Base-by-base conservation (phyloP, 2,888 invertebrate genomes). In the Napeogenes sylphis region DNA sequence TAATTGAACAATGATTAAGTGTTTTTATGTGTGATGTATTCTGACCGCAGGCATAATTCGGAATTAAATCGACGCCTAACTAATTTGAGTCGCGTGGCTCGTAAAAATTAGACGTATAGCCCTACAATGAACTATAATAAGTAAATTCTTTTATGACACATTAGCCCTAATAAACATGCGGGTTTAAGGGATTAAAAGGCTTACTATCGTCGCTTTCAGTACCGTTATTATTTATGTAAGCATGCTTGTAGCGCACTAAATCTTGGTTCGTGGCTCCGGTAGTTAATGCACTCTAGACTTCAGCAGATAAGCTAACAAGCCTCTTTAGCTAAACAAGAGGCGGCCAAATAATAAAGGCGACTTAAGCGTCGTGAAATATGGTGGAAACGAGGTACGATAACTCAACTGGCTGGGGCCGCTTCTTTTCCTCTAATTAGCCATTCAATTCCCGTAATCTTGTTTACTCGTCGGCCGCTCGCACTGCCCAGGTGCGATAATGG, bases 401-500 rank as follows among this genome's bases (percentile, higher is more conserved):
- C 81, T 88, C 82, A 87, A 85, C 75, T 73, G 69, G 79, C 76
- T 79, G 77, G 77, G 80, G 79, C 78, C 80, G 85, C 85, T 88
- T 89, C 87, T 90, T 90, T 90, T 90, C 81, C 87, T 83, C 87
- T 90, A 89, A 90, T 90, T 90, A 90, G 90, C 85, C 87, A 90
- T 90, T 90, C 90, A 87, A 88, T 90, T 87, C 89, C 85, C 90
- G 90, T 90, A 90, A 89, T 90, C 87, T 90, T 90, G 90, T 90
- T 90, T 88, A 87, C 89, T 86, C 85, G 88, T 78, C 81, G 85
- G 78, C 77, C 79, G 81, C 80, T 78, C 79, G 77, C 78, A 83
- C 87, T 86, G 88, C 83, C 87, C 90, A 90, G 90, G 90, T 90
- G 90, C 87, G 90, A 90, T 90, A 90, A 90, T 90, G 87, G 90